Base-by-base conservation (phyloP, 2,888 invertebrate genomes). In the Macrophya alboannulata region DNA sequence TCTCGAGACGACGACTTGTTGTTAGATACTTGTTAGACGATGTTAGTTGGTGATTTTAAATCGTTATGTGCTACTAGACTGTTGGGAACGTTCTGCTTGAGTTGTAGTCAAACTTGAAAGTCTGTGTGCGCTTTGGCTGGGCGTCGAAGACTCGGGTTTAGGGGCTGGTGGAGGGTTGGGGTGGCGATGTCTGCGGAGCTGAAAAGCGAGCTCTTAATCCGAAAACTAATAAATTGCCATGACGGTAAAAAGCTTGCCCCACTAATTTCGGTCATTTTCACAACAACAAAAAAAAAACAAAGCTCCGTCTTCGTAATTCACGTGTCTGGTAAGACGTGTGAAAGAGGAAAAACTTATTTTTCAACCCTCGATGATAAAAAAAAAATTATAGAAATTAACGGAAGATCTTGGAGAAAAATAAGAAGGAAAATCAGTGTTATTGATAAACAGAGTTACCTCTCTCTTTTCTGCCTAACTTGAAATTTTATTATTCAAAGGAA, bases 161-260 rank as follows among this genome's bases (percentile, higher is more conserved):
- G 25, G 62, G 25, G 62, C 3, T 25, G 62, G 10, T 31, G 65
- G 37, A 31, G 31, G 21, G 37, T 37, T 37, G 37, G 68, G 37
- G 68, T 37, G 68, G 68, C 37, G 68, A 37, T 68, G 68, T 68
- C 68, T 68, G 31, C 17, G 6, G 37, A 68, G 25, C 37, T 68
- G 68, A 68, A 37, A 68, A 68, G 68, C 68, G 37, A 68, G 37
- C 68, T 68, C 37, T 68, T 68, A 40, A 74, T 74, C n/a, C n/a
- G 4, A 45, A 40, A 31, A 40, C 43, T 45, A 43, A 74, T 21
- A 45, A 74, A 74, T 74, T 74, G 45, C 45, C n/a, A 21, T 21
- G 40, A 74, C n/a, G 17, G 72, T 1, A 43, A 74, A 74, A 74
- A 72, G n/a, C 45, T 45, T 12, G 37, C 37, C 68, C 15, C 8